Percentiles rank a stretch among this genome's conserved stretches.
Conservation (phyloP, 2,113 vertebrate species). For the Nematolebias whitei region DNA sequence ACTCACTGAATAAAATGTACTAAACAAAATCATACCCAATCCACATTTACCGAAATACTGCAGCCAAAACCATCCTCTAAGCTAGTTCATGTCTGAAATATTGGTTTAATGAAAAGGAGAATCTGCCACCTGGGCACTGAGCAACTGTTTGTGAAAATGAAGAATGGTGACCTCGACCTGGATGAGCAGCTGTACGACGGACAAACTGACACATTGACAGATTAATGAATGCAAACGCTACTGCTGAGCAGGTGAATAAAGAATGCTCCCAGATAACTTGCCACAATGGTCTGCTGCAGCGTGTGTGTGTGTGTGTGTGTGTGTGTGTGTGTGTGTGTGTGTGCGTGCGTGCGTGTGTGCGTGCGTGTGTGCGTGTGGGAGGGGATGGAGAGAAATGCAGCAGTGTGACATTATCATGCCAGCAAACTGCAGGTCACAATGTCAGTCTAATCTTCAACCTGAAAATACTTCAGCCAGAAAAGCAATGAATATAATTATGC, state of each 20-base stretch:
- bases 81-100: not conserved
- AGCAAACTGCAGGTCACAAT: slow-evolving; percentile 54
- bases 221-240: slow-evolving; percentile 19
- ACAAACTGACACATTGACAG: not conserved
- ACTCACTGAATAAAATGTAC: not conserved
- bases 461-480: slow-evolving; percentile 59
- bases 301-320: no score
- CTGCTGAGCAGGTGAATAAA: slow-evolving; percentile 20
- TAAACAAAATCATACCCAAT: no score
- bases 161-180: slow-evolving; percentile 7
- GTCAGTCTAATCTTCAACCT: slow-evolving; percentile 65
- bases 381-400: slow-evolving; percentile 30
- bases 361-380: not conserved
- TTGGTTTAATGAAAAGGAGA: not conserved
- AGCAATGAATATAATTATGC: slow-evolving; percentile 75
- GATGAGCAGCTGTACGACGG: slow-evolving; percentile 1
- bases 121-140: not conserved
- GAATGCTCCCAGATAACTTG: slow-evolving; percentile 28
- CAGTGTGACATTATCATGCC: slow-evolving; percentile 42
- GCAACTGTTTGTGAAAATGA: not conserved
- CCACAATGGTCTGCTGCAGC: slow-evolving; percentile 30
- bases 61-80: not conserved
- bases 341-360: no score
- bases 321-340: no score
- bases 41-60: not conserved